Evolutionary conservation across 2,113 vertebrate genomes (phyloP).

Genomic region (Glaucomys volans): DNA sequence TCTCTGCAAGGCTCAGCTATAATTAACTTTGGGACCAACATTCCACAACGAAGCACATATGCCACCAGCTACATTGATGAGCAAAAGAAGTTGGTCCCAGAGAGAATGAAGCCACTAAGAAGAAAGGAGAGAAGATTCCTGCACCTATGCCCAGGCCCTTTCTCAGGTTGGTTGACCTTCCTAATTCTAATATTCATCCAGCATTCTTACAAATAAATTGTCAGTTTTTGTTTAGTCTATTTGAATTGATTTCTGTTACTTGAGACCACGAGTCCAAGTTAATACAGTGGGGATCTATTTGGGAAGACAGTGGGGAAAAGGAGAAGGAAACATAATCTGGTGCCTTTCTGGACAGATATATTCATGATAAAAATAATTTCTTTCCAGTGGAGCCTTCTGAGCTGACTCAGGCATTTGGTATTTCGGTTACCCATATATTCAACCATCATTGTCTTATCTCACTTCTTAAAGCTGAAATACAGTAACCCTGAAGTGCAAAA

Average conservation of each 20-base stretch:
- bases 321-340: neutral
- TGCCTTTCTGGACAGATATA: neutral
- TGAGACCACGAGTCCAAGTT: neutral
- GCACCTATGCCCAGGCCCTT: too few species aligned
- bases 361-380: neutral
- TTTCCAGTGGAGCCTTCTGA: neutral
- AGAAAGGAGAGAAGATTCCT: neutral
- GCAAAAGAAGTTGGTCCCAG: neutral
- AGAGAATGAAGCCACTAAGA: neutral
- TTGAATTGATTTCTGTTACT: neutral
- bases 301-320: neutral
- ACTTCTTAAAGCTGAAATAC: conserved; percentile 32
- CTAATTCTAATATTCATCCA: neutral
- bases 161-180: neutral
- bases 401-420: neutral
- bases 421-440: neutral
- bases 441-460: neutral
- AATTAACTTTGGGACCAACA: neutral
- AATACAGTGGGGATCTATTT: neutral
- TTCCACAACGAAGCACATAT: neutral
- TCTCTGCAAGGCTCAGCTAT: neutral
- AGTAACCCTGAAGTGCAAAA: neutral
- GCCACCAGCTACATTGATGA: neutral
- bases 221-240: neutral
- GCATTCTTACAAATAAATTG: neutral